These are phyloP conservation scores for Gadopsis bispinosus DNA, from an alignment of 2,797 vertebrate species.

Conservation along the genomic window DNA sequence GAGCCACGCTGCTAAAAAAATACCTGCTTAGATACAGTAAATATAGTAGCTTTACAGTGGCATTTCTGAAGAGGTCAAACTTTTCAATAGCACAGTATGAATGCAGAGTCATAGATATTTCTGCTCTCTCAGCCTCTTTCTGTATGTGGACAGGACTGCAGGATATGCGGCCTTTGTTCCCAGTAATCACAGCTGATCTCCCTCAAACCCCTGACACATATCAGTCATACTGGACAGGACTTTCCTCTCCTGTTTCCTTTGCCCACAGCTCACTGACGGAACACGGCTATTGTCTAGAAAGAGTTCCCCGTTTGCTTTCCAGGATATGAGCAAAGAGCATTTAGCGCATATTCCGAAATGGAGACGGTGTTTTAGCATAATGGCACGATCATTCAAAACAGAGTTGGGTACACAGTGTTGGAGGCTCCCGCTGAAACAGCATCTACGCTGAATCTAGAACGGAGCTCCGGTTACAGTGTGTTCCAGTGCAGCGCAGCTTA, in stretches of 20 bases:
- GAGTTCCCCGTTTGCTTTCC: slow-evolving; percentile 47
- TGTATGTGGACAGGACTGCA: neutral
- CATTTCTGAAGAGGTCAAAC: slow-evolving; percentile 5
- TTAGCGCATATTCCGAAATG: slow-evolving; percentile 42
- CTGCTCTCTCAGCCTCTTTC: slow-evolving; percentile 27
- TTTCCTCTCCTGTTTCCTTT: slow-evolving; percentile 24
- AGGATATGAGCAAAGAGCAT: slow-evolving; percentile 51
- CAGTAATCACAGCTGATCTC: slow-evolving; percentile 56
- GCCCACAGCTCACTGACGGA: slow-evolving; percentile 13
- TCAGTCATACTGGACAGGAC: slow-evolving; percentile 51
- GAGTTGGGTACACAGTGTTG: slow-evolving; percentile 11
- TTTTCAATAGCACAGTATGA: slow-evolving; percentile 2
- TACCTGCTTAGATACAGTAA: slow-evolving; percentile 1
- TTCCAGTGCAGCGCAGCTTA: slow-evolving; percentile 39
- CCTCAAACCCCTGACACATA: slow-evolving; percentile 42
- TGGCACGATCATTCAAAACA: slow-evolving; percentile 36
- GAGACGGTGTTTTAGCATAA: slow-evolving; percentile 45
- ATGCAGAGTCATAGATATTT: slow-evolving; percentile 16
- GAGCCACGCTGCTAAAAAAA: neutral
- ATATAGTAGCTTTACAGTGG: slow-evolving; percentile 1
- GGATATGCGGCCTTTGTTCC: slow-evolving; percentile 44
- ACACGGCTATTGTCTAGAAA: slow-evolving; percentile 15
- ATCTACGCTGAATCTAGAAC: slow-evolving; percentile 32
- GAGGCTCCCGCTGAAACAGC: slow-evolving; percentile 31
- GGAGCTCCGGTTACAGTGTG: slow-evolving; percentile 47